Evolutionary conservation across 2,888 invertebrate genomes (phyloP), one percentile per base, ranked within the genome.

Genomic region (Fabriciana adippe): DNA sequence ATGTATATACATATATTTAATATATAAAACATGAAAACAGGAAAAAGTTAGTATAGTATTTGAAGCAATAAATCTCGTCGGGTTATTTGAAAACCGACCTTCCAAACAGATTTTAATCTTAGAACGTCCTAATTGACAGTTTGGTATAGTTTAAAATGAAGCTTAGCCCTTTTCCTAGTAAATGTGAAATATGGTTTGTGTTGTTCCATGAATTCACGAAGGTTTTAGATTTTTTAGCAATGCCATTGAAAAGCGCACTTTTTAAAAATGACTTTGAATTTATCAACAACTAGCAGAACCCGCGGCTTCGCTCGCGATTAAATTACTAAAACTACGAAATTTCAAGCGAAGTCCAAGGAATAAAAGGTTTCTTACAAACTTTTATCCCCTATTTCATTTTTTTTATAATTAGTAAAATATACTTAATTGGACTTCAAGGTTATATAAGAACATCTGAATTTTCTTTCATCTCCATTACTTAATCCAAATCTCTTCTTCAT

Each of bases 401-500:
- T 35, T 35, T 35, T 14, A 53, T 21, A 51, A 6, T 11, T 18
- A 6, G 6, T 45, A 47, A 14, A 47, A 59, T 26, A 26, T 26
- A n/a, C 26, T 13, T 26, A 16, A n/a, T 26, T 59, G 15, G 0
- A 47, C 47, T 57, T n/a, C 11, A 6, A 59, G 57, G 21, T 57
- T 57, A 45, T 41, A 41, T 41, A 21, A 57, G 45, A 5, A 48
- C 15, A 16, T 31, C 26, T 26, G n/a, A n/a, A 53, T 54, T 47
- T 66, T 16, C 53, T 54, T 57, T 53, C 16, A 53, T 31, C 16
- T 45, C 45, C 45, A 48, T 47, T 57, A 57, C 16, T 59, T 59
- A 66, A 66, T 26, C 59, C 65, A 59, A 66, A 59, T 54, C 53
- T 54, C 59, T 59, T 45, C 47, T 31, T 41, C 18, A 66, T 66